Conservation (phyloP, 2,113 vertebrate genomes). For the Pollachius pollachius region DNA sequence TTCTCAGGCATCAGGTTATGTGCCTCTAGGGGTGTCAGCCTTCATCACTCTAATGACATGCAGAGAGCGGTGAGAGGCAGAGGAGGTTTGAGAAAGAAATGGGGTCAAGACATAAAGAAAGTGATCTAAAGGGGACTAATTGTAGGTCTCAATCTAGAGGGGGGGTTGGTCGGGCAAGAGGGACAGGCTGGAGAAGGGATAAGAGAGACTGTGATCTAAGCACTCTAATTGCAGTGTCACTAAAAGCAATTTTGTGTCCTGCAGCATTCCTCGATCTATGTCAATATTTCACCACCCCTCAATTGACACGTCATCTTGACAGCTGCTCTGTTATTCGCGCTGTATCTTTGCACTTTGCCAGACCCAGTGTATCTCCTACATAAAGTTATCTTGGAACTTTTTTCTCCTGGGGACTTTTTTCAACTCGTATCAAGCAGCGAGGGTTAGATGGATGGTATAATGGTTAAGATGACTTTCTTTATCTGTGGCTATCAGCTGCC, state of each 20-base stretch:
- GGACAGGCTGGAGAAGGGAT: background rate
- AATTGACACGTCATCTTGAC: slow-evolving; percentile 11
- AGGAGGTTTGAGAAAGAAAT: background rate
- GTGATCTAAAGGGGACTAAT: slow-evolving; percentile 12
- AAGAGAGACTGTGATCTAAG: background rate
- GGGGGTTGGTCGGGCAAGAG: background rate
- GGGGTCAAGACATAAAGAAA: slow-evolving; percentile 8
- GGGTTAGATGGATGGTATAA: background rate
- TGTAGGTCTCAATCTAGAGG: background rate
- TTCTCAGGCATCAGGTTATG: too few relatives aligned
- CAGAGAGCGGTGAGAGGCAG: too few relatives aligned
- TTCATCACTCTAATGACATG: too few relatives aligned
- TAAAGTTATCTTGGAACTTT: background rate
- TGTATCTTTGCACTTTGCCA: background rate
- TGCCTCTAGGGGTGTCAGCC: too few relatives aligned
- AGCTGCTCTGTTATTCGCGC: background rate
- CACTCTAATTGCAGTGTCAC: slow-evolving; percentile 13
- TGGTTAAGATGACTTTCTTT: background rate
- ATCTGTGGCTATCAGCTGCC: slow-evolving; percentile 8
- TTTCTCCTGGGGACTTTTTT: background rate
- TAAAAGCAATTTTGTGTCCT: slow-evolving; percentile 4
- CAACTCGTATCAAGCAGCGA: background rate
- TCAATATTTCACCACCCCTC: slow-evolving; percentile 12
- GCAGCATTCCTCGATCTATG: slow-evolving; percentile 7
- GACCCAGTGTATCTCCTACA: background rate